phyloP scores from a whole-genome alignment of 1,140 invertebrate species.

The Cherax destructor region DNA sequence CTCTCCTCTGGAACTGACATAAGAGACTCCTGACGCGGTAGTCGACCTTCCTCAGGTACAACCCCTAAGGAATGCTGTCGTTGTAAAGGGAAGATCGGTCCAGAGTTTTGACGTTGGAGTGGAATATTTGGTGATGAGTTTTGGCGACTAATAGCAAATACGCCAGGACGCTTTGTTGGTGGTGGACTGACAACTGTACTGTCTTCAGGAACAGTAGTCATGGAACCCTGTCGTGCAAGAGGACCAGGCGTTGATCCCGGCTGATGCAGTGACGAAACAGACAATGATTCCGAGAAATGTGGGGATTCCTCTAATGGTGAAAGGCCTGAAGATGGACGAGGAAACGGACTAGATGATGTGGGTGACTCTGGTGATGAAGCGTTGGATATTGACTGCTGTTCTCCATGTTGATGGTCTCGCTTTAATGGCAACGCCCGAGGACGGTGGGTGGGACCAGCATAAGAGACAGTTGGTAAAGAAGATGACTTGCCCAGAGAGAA shows the following conservation, averaged over 20 bases:
- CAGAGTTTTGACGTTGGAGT: slow-evolving; percentile 59
- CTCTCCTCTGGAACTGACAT: slow-evolving; percentile 69
- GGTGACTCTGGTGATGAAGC: slow-evolving; percentile 62
- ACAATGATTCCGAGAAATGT: slow-evolving; percentile 19
- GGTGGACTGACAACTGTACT: slow-evolving; percentile 19
- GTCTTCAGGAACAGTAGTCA: slow-evolving; percentile 64
- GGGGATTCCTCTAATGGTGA: slow-evolving; percentile 38
- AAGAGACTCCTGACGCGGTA: slow-evolving; percentile 65
- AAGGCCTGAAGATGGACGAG: slow-evolving; percentile 26
- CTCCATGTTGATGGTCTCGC: slow-evolving; percentile 18
- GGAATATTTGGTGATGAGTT: slow-evolving; percentile 70
- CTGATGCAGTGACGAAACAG: slow-evolving; percentile 24
- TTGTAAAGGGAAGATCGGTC: slow-evolving; percentile 47
- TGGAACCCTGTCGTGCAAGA: slow-evolving; percentile 61
- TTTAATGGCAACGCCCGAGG: slow-evolving; percentile 18
- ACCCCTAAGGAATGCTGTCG: slow-evolving; percentile 64
- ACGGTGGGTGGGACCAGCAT: background rate
- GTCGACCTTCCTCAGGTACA: slow-evolving; percentile 66
- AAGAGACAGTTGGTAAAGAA: slow-evolving; percentile 40
- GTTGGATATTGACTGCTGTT: slow-evolving; percentile 29
- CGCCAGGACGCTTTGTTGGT: slow-evolving; percentile 30
- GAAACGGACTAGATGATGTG: slow-evolving; percentile 30
- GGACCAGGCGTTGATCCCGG: slow-evolving; percentile 69
- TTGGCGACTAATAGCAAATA: slow-evolving; percentile 70
- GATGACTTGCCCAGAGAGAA: slow-evolving; percentile 60